Evolutionary conservation across 2,888 invertebrate species (phyloP).

Genomic region (Eupelmus urozonus): DNA sequence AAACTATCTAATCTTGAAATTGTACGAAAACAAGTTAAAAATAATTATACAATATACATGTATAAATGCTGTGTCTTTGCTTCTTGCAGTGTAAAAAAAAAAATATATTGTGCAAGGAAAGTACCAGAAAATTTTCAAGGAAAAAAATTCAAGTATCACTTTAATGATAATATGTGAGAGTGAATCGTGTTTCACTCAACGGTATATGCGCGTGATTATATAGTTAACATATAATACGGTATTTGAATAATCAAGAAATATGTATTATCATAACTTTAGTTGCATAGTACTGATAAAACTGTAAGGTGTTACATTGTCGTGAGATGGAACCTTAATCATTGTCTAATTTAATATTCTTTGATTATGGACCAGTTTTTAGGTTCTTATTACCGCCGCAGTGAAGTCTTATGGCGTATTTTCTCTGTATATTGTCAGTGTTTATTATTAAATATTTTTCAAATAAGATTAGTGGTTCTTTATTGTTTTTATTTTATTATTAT

Average conservation of each 20-base stretch:
- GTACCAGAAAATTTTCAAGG: too few relatives aligned
- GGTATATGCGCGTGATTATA: too few relatives aligned
- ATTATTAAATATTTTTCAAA: constrained; percentile 77
- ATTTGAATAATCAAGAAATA: too few relatives aligned
- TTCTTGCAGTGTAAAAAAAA: too few relatives aligned
- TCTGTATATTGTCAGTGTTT: constrained; percentile 77
- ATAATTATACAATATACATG: constrained; percentile 61
- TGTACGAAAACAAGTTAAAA: constrained; percentile 67
- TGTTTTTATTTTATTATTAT: neutral
- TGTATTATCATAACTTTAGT: too few relatives aligned
- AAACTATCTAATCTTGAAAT: constrained; percentile 66
- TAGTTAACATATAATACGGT: too few relatives aligned
- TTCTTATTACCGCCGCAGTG: constrained; percentile 71
- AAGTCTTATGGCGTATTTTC: constrained; percentile 77
- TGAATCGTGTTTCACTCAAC: too few relatives aligned
- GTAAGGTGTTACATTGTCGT: too few relatives aligned
- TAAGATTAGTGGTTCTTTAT: constrained; percentile 61
- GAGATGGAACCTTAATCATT: constrained; percentile 69
- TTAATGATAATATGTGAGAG: too few relatives aligned
- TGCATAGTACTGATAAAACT: too few relatives aligned
- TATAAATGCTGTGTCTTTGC: constrained; percentile 61
- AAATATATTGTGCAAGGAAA: too few relatives aligned
- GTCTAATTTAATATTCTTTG: constrained; percentile 76
- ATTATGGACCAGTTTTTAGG: constrained; percentile 76
- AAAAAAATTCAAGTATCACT: too few relatives aligned